Percentiles rank a stretch among this genome's conserved stretches.
phyloP scores from a whole-genome alignment of 2,888 invertebrate species.

The Harpalus rufipes region DNA sequence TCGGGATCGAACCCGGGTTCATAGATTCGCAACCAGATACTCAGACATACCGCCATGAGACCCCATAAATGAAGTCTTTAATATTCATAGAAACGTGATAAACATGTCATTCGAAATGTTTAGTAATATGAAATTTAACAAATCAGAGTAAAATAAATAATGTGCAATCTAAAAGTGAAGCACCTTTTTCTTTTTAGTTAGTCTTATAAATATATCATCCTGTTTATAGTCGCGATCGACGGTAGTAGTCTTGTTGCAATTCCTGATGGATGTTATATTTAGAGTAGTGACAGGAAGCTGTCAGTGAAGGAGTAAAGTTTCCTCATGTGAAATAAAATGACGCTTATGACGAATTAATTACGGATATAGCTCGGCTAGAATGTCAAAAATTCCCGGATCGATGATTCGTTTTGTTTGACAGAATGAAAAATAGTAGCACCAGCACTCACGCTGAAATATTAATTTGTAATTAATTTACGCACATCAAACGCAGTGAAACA shows the following conservation, averaged over 20 bases:
- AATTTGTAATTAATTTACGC: conserved; percentile 52
- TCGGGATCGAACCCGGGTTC: too few relatives aligned
- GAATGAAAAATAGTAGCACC: conserved; percentile 35
- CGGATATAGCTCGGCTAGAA: neutral
- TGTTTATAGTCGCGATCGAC: neutral
- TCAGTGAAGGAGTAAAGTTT: conserved; percentile 2
- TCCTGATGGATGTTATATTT: conserved; percentile 6
- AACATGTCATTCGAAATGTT: too few relatives aligned
- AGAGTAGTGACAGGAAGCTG: neutral
- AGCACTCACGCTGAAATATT: conserved; percentile 24
- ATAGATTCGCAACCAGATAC: too few relatives aligned
- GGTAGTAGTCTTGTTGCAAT: neutral
- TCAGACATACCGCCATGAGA: too few relatives aligned
- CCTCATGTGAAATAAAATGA: conserved; percentile 2
- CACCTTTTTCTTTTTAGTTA: neutral
- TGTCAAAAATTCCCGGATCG: conserved; percentile 10
- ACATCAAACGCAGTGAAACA: conserved; percentile 47
- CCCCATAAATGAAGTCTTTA: too few relatives aligned
- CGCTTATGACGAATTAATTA: neutral
- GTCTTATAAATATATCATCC: neutral
- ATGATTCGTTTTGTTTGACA: conserved; percentile 24
- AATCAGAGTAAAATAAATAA: too few relatives aligned
- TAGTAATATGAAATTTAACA: too few relatives aligned
- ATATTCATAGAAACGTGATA: too few relatives aligned
- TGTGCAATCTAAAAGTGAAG: too few relatives aligned